Conservation (phyloP, 2,797 vertebrate species). For the Phoeniculus purpureus region DNA sequence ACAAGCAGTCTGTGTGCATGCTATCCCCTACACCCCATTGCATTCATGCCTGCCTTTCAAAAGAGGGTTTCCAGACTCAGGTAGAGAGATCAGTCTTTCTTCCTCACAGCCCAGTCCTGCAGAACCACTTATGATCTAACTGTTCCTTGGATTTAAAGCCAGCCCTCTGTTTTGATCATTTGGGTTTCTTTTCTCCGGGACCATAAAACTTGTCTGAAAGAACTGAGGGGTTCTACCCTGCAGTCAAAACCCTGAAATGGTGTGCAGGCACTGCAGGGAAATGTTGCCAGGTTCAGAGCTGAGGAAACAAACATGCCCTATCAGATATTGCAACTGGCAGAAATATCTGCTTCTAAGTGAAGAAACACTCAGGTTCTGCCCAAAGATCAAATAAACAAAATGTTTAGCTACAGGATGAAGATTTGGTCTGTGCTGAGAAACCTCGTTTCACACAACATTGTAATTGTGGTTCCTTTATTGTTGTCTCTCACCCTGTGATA, state of each 20-base stretch:
- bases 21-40: background rate
- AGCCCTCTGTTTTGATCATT: constrained; percentile 31
- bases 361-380: background rate
- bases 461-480: background rate
- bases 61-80: background rate
- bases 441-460: accelerated
- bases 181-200: background rate
- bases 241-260: background rate
- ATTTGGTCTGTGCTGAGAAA: background rate
- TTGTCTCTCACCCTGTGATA: background rate
- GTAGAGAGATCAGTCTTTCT: background rate
- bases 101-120: background rate
- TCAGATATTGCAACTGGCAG: background rate
- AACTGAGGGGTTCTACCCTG: background rate
- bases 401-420: accelerated
- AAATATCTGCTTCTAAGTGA: background rate
- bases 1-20: background rate
- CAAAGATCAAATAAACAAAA: background rate
- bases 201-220: background rate
- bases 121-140: background rate
- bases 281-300: background rate
- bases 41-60: background rate
- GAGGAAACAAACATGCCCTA: background rate
- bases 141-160: constrained; percentile 12
- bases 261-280: background rate